Base-by-base conservation (phyloP, 2,888 invertebrate genomes). In the Drosophila mulleri region DNA sequence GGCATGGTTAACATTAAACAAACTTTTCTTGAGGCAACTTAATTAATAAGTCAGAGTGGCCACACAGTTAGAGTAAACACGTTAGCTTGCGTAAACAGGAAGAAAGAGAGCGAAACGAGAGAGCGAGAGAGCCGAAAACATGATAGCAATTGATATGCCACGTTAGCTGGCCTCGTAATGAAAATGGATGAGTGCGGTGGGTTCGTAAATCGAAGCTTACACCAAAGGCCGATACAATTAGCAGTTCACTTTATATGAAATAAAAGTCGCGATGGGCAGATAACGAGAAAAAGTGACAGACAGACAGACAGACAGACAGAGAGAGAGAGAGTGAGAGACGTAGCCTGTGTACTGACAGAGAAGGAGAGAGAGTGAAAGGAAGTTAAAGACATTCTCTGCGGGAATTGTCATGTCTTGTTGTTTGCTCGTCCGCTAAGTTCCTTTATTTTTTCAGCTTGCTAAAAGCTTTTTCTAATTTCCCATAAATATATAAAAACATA, bases 381-480 rank as follows among this genome's bases (percentile, higher is more conserved):
- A 39, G 39, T n/a, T 14, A 11, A 8, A 23, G 37, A 23, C 23
- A 23, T 37, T 4, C 74, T 69, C 45, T 63, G 52, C 61, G 69
- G 70, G 80, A 65, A 73, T 83, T 69, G 60, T 23, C 37, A 58
- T 78, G 67, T 60, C 61, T 64, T 59, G 4, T 42, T 54, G 14
- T 29, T 54, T 29, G 42, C 42, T 57, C 57, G 29, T 45, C 61
- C 35, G 14, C 47, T 74, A 16, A 18, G 42, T 62, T 66, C 45
- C 18, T 67, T 29, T 9, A 8, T 60, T 66, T 47, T 47, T 32
- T 50, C 18, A 23, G 56, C 48, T 56, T 37, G 67, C 78, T 88
- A 84, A 84, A 88, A 85, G 83, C 86, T 83, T 88, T 84, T 84
- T 74, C 75, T 88, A 88, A 88, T 84, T 84, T 78, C 61, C 70